Base-by-base conservation (phyloP, 2,888 invertebrate species). In the Mythimna ferrago region DNA sequence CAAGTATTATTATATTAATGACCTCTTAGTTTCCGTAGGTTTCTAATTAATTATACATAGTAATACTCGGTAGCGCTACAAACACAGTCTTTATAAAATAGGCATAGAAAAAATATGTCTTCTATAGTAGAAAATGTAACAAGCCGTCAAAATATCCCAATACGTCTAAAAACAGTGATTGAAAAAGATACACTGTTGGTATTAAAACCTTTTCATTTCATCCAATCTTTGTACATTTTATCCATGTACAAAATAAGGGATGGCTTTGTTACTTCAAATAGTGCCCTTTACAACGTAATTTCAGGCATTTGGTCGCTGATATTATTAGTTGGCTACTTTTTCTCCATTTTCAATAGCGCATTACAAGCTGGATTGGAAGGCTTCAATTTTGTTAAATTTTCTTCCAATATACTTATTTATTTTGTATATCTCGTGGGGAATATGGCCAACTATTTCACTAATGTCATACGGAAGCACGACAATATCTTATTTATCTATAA, bases 201-300 rank as follows among this genome's bases (percentile, higher is more conserved):
- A 7, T 14, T 54, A 44, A 67, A 67, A 32, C 69, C 69, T 11
- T 69, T 69, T 54, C 5, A 69, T 54, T 54, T 69, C 26, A 54
- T 32, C 6, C 32, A 32, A 16, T 7, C 16, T n/a, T n/a, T 54
- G 26, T n/a, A 0, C 41, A 16, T 69, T 1, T 44, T 69, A 32
- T 66, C 69, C 2, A n/a, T 32, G n/a, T 69, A 54, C 41, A 69
- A 66, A 44, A 7, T 69, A 44, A n/a, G 26, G 11, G 32, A 69
- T 6, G 41, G 67, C 5, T 16, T 67, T 7, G 32, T 69, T 11
- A 69, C 54, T 67, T 19, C 54, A 2, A 69, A 69, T 21, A 67
- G n/a, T 21, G 16, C 41, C 7, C 9, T 32, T 5, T 69, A 67
- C 16, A 67, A 69, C n/a, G 5, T 54, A 4, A 32, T 54, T 44